Evolutionary conservation across 2,888 invertebrate species (phyloP).

Genomic region (Anthophora plumipes): DNA sequence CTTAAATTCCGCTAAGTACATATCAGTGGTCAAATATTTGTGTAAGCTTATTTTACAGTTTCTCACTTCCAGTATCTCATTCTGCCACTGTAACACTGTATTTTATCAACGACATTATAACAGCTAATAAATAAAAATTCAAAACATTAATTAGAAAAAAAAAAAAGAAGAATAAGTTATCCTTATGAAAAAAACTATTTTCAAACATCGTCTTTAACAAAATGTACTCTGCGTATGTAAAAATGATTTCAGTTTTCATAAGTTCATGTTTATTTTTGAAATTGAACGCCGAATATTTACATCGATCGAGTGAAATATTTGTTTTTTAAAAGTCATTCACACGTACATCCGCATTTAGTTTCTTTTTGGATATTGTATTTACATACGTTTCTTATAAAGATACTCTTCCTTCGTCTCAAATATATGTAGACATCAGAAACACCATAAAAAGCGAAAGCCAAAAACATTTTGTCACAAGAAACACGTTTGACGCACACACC

Average conservation of each 20-base stretch:
- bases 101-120: neutral
- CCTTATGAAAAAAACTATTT: neutral
- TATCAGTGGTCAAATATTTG: conserved; percentile 19
- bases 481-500: conserved; percentile 31
- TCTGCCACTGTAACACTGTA: neutral
- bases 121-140: neutral
- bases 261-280: neutral
- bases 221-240: neutral
- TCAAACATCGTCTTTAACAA: neutral
- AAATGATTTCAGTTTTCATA: neutral
- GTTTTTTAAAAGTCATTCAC: neutral
- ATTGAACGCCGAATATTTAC: neutral
- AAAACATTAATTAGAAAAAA: neutral
- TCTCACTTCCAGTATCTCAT: conserved; percentile 7
- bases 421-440: conserved; percentile 15
- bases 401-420: neutral
- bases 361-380: neutral
- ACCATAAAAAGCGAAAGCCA: neutral
- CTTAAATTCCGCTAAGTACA: conserved; percentile 25
- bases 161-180: neutral
- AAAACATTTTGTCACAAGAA: conserved; percentile 26
- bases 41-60: conserved; percentile 8
- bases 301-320: neutral
- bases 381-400: neutral
- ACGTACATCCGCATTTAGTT: neutral